Base-by-base conservation (phyloP, 2,888 invertebrate genomes). In the Eupeodes luniger region DNA sequence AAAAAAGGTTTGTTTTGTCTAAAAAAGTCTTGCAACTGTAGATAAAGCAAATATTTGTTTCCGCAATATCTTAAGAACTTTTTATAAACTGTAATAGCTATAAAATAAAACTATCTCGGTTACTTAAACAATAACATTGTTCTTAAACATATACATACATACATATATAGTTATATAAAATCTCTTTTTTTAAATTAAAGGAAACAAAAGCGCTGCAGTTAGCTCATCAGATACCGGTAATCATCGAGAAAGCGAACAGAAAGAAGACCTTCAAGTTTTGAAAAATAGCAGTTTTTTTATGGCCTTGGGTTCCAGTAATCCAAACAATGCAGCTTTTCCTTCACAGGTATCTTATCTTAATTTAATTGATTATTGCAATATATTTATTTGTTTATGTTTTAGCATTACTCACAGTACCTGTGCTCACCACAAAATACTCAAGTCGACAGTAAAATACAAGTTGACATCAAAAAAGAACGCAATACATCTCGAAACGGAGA, bases 271-370 rank as follows among this genome's bases (percentile, higher is more conserved):
- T 57, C 90, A 90, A 86, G 89, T 90, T 51, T 74, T 91, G 40
- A 91, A 91, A 89, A 91, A 91, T 89, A 91, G 90, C 62, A 91
- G 90, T 87, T 90, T 91, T 70, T 88, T 91, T 75, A 91, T 91
- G 90, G 90, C 91, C 19, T 89, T 91, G 70, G 90, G 91, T 34
- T 89, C 91, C 51, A 90, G 89, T 16, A 89, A 86, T 64, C 90
- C 90, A 61, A 90, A 89, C 67, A 89, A 90, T 51, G 76, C 89
- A 76, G 40, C 90, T 69, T 91, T 91, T 90, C 81, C 90, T 70
- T 90, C 91, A 89, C 90, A 90, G 85, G 91, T 91, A 90, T 40
- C 44, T 34, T 57, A 0, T 66, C 44, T 12, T 49, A 40, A 7
- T 3, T n/a, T 11, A 64, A 51, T 7, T 19, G 0, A 7, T 19